Percentiles rank a stretch among this genome's conserved stretches.
These are phyloP conservation scores for Hycleus phaleratus DNA, from an alignment of 1,140 invertebrate species.

Conservation along the genomic window DNA sequence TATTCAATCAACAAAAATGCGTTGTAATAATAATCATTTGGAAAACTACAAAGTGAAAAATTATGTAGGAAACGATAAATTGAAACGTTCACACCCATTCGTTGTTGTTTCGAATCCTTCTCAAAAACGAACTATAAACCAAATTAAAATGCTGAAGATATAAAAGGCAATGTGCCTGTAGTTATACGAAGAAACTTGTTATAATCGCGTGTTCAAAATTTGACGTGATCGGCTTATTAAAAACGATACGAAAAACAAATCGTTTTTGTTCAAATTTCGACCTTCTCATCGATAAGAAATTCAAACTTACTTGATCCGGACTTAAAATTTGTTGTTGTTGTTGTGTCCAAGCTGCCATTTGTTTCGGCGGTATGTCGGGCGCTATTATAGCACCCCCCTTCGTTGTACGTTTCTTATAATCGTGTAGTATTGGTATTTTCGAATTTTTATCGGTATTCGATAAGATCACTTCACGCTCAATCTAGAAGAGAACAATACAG, in stretches of 20 bases:
- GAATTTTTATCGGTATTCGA: constrained; percentile 63
- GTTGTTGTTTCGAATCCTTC: too few relatives aligned
- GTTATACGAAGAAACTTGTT: constrained; percentile 11
- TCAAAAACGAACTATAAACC: not conserved
- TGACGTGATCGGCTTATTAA: constrained; percentile 7
- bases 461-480: constrained; percentile 64
- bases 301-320: constrained; percentile 33
- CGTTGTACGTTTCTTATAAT: constrained; percentile 56
- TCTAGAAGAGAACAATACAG: constrained; percentile 45
- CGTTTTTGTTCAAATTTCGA: not conserved
- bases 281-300: not conserved
- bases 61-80: too few relatives aligned
- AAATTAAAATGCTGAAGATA: constrained; percentile 10
- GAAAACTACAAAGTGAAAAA: too few relatives aligned
- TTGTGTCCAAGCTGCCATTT: constrained; percentile 42
- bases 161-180: constrained; percentile 15
- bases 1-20: too few relatives aligned
- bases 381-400: constrained; percentile 48
- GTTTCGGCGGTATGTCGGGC: constrained; percentile 64
- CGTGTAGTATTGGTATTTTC: constrained; percentile 65
- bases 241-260: not conserved
- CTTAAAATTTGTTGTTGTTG: constrained; percentile 31
- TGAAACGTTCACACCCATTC: too few relatives aligned
- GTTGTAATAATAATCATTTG: too few relatives aligned
- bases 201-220: constrained; percentile 17